Evolutionary conservation across 30 jellyfish, hydroid and myxozoan species (phyloP), one percentile per base, ranked within the genome.

Genomic region (Cassiopea andromeda): DNA sequence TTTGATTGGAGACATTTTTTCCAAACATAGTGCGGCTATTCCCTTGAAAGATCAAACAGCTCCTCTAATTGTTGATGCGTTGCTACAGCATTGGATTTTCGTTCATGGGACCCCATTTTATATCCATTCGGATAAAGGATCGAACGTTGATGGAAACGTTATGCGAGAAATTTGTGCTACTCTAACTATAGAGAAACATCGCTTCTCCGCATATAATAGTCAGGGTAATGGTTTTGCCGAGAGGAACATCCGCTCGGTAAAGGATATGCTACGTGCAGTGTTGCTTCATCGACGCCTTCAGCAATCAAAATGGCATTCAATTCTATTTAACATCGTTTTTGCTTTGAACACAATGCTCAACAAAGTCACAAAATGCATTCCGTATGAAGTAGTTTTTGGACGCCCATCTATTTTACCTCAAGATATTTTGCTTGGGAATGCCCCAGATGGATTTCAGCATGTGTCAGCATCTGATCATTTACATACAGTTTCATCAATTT

Each of bases 221-320:
- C 94, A 87, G 73, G 94, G 94, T 27, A 78, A 78, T 19, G 19
- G 75, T 66, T 66, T 66, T 19, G 75, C 75, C 2, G 75, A 66
- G 75, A 66, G 75, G 46, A 66, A 66, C 19, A 66, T 66, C 15
- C 75, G 15, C 8, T 66, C 75, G 43, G 75, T 66, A 19, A 66
- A 87, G 64, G 94, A 87, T 82, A 87, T 87, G 94, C 61, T 87
- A n/a, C 46, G 76, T 75, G 94, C 90, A 19, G 94, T 87, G 84
- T 67, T 87, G 49, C 84, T 87, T 17, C 94, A 87, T 87, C 94
- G 84, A n/a, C 94, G 90, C 47, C 84, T 87, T 69, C 77, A 79
- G 60, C 90, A 87, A 74, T 54, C 83, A n/a, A 89, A 89, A 70
- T 81, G 96, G 96, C 70, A 88, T 48, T 77, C 79, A 17, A 64